Evolutionary conservation across 2,113 vertebrate genomes (phyloP).

Genomic region (Corythornis cristatus): DNA sequence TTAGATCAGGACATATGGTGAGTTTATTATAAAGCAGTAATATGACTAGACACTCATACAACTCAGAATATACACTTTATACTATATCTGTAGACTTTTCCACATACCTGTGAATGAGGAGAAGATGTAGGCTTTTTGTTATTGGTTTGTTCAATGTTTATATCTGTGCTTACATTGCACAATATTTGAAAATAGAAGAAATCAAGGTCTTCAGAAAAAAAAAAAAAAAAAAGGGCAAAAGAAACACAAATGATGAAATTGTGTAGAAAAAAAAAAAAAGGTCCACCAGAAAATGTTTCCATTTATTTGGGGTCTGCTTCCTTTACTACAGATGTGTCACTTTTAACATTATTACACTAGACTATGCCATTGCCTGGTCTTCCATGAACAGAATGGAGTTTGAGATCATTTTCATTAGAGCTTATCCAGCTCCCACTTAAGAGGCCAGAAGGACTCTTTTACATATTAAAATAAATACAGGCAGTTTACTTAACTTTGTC

Average conservation of each 20-base stretch:
- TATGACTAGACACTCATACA: neutral
- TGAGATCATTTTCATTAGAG: neutral
- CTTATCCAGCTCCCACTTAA: neutral
- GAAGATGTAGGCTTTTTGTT: neutral
- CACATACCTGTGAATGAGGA: neutral
- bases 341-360: neutral
- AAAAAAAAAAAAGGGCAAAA: neutral
- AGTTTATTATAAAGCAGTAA: neutral
- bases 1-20: neutral
- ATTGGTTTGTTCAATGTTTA: neutral
- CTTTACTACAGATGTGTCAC: neutral
- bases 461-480: neutral
- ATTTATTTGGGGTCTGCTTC: neutral
- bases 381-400: neutral
- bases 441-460: neutral
- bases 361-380: neutral
- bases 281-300: neutral
- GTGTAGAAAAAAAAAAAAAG: neutral
- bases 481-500: neutral
- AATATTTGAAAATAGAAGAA: neutral
- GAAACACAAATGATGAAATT: neutral
- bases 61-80: neutral
- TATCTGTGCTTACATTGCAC: neutral
- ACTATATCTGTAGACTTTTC: neutral
- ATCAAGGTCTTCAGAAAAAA: neutral